Evolutionary conservation across 2,888 invertebrate genomes (phyloP).

Genomic region (Anoplius nigerrimus): DNA sequence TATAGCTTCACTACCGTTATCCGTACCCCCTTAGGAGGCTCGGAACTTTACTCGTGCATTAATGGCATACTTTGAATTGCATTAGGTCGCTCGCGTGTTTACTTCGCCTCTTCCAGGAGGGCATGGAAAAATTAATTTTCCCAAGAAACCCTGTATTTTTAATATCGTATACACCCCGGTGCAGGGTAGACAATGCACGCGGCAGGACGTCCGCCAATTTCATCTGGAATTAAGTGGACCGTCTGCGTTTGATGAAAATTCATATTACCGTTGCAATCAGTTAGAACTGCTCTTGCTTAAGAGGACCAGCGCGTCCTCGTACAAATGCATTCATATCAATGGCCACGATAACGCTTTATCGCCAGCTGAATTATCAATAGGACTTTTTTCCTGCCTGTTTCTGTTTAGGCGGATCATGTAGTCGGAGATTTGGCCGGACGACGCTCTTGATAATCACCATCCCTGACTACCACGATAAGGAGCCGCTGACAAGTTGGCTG

Average conservation of each 20-base stretch:
- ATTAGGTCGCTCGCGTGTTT: too few species aligned
- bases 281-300: neutral
- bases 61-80: neutral
- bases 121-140: neutral
- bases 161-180: neutral
- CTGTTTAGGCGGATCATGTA: conserved; percentile 55
- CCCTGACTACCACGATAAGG: conserved; percentile 38
- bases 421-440: conserved; percentile 48
- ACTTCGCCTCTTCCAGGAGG: too few species aligned
- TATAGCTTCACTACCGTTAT: too few species aligned
- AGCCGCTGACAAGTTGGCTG: conserved; percentile 9
- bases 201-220: too few species aligned
- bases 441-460: conserved; percentile 41
- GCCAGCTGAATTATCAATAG: conserved; percentile 11
- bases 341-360: conserved; percentile 43
- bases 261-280: neutral
- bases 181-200: neutral
- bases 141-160: neutral
- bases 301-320: conserved; percentile 8
- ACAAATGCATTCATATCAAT: conserved; percentile 39
- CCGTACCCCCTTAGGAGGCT: neutral
- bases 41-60: too few species aligned
- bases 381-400: conserved; percentile 36
- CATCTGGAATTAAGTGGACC: too few species aligned
- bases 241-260: too few species aligned